Evolutionary conservation across 2,113 vertebrate species (phyloP).

Genomic region (Jacana jacana): DNA sequence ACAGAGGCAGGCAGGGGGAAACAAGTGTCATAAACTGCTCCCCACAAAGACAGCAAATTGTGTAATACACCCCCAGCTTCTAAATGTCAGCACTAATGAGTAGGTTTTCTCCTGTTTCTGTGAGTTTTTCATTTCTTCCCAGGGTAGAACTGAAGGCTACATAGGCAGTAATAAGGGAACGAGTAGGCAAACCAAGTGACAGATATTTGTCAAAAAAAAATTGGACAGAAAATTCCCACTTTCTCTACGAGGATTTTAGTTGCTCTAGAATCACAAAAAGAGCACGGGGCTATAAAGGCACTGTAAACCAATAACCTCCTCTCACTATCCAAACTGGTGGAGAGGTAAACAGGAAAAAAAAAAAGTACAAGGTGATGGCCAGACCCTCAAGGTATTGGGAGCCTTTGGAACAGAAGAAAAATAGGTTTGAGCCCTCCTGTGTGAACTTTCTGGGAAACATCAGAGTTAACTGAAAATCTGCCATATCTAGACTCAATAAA

Average conservation of each 20-base stretch:
- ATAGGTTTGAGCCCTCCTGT: background rate
- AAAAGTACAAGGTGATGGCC: background rate
- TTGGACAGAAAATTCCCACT: conserved; percentile 3
- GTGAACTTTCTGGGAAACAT: conserved; percentile 23
- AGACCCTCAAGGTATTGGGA: background rate
- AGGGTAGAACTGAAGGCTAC: background rate
- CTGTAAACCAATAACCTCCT: background rate
- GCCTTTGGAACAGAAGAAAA: background rate
- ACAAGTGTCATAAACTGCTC: background rate
- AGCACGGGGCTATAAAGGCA: background rate
- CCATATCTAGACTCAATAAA: background rate
- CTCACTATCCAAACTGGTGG: background rate
- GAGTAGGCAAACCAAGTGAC: conserved; percentile 49
- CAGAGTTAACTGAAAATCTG: conserved; percentile 22
- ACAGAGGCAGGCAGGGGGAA: background rate
- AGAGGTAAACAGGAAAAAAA: background rate
- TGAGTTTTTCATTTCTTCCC: background rate
- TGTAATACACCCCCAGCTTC: conserved; percentile 23
- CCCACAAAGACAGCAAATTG: background rate
- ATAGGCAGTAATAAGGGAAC: conserved; percentile 15
- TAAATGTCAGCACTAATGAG: conserved; percentile 16
- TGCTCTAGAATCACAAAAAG: conserved; percentile 21
- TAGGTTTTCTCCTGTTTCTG: background rate
- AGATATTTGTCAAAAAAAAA: conserved; percentile 33
- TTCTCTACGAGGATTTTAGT: background rate